phyloP scores from a whole-genome alignment of 1,140 invertebrate genomes.

The Drosophila leontia region DNA sequence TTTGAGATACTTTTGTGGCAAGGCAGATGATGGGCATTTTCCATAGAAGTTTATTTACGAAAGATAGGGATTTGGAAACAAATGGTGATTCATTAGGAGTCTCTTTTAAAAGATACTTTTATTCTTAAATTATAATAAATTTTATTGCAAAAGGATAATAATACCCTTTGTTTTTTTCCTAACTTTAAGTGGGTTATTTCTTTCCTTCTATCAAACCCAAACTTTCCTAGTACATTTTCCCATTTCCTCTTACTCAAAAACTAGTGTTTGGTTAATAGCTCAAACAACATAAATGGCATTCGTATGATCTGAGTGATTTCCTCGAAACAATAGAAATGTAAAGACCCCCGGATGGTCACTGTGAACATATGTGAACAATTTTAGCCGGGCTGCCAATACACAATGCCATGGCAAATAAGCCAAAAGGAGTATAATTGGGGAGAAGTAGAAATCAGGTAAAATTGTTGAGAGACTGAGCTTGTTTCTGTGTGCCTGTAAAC shows the following conservation, averaged over 20 bases:
- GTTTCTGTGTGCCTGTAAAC: slow-evolving; percentile 60
- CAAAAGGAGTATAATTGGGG: slow-evolving; percentile 25
- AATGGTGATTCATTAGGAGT: background rate
- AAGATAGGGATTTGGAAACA: background rate
- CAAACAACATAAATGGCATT: slow-evolving; percentile 43
- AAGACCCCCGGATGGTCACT: slow-evolving; percentile 26
- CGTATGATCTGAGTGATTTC: slow-evolving; percentile 10
- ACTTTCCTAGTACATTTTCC: background rate
- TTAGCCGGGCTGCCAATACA: slow-evolving; percentile 2
- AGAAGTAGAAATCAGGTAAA: slow-evolving; percentile 63
- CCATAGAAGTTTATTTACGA: background rate
- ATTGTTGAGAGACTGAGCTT: slow-evolving; percentile 43
- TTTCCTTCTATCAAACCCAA: too few species aligned
- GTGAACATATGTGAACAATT: slow-evolving; percentile 29
- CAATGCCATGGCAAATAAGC: slow-evolving; percentile 6
- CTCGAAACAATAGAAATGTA: slow-evolving; percentile 13
- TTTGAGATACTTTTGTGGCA: background rate
- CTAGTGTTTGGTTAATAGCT: slow-evolving; percentile 49
- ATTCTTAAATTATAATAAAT: background rate
- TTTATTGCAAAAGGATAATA: background rate
- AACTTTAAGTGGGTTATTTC: too few species aligned
- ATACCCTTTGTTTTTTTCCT: background rate
- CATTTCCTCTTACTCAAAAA: background rate
- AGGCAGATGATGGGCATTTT: background rate
- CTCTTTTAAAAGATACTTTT: background rate